Percentiles rank a stretch among this genome's conserved stretches.
These are phyloP conservation scores for Moxostoma hubbsi DNA, from an alignment of 2,797 vertebrate species.

Conservation along the genomic window DNA sequence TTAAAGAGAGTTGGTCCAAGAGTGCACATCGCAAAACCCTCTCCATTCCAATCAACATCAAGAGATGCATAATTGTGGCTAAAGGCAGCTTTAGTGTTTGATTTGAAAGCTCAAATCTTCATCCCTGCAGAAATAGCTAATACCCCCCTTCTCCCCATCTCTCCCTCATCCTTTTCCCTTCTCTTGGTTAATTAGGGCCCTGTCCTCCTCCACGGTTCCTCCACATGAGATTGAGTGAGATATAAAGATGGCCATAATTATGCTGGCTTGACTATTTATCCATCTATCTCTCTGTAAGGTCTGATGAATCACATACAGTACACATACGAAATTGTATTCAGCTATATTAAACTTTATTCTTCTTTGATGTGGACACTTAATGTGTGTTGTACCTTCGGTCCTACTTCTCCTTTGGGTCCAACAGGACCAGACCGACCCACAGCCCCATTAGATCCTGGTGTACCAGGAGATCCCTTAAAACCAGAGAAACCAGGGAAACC, in stretches of 20 bases:
- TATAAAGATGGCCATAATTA: conserved; percentile 68
- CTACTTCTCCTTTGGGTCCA: conserved; percentile 78
- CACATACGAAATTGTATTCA: neutral
- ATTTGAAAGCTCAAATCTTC: conserved; percentile 64
- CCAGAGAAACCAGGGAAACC: conserved; percentile 86
- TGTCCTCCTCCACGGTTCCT: conserved; percentile 59
- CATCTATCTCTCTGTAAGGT: conserved; percentile 9
- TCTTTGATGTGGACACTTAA: neutral
- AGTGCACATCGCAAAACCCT: conserved; percentile 60
- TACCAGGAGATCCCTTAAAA: conserved; percentile 84
- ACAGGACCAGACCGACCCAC: conserved; percentile 72
- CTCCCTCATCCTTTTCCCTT: conserved; percentile 25
- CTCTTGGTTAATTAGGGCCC: conserved; percentile 60
- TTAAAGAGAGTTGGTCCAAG: neutral
- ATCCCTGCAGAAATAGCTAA: conserved; percentile 67
- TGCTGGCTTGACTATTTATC: conserved; percentile 44
- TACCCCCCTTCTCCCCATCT: conserved; percentile 2
- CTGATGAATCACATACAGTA: conserved; percentile 22
- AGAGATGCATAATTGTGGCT: conserved; percentile 70
- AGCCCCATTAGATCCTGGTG: conserved; percentile 73
- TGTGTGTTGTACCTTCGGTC: conserved; percentile 76
- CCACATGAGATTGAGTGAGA: conserved; percentile 53
- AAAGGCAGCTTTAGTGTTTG: conserved; percentile 69
- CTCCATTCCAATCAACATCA: conserved; percentile 60
- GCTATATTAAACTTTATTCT: neutral